Evolutionary conservation across 1,140 invertebrate genomes (phyloP).

Genomic region (Armadillidium nasatum): DNA sequence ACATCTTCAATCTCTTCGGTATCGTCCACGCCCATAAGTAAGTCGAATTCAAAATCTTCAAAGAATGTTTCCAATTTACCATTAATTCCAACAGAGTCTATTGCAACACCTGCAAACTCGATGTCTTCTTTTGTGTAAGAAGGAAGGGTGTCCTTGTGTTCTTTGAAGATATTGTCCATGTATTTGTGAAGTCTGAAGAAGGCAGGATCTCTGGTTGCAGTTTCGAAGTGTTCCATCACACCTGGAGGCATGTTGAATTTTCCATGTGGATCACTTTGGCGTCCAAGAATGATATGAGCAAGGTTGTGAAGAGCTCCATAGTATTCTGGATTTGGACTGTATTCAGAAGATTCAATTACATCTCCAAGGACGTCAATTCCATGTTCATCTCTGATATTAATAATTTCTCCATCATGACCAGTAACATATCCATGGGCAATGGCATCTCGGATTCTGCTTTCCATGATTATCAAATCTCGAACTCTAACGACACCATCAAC

Average conservation of each 20-base stretch:
- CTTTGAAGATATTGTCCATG: slow-evolving; percentile 55
- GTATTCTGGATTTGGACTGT: slow-evolving; percentile 43
- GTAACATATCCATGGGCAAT: slow-evolving; percentile 60
- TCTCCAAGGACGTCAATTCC: slow-evolving; percentile 46
- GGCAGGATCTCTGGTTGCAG: slow-evolving; percentile 60
- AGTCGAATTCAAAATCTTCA: slow-evolving; percentile 62
- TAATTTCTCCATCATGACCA: slow-evolving; percentile 43
- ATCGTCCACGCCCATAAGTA: slow-evolving; percentile 59
- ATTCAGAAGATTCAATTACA: slow-evolving; percentile 44
- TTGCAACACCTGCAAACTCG: slow-evolving; percentile 57
- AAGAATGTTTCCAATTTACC: slow-evolving; percentile 64
- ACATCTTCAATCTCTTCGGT: slow-evolving; percentile 30
- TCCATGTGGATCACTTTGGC: slow-evolving; percentile 45
- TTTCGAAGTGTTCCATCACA: slow-evolving; percentile 53
- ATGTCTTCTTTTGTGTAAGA: slow-evolving; percentile 49
- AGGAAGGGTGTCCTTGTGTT: slow-evolving; percentile 47
- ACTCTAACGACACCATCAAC: slow-evolving; percentile 48
- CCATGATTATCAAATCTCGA: slow-evolving; percentile 53
- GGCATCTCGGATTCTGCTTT: slow-evolving; percentile 59
- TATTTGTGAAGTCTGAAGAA: slow-evolving; percentile 54
- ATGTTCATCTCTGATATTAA: slow-evolving; percentile 37
- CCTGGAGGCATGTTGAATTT: slow-evolving; percentile 49
- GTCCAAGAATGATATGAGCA: slow-evolving; percentile 46
- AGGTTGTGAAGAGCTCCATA: slow-evolving; percentile 47
- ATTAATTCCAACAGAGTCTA: slow-evolving; percentile 60